Evolutionary conservation across 2,113 vertebrate species (phyloP).

Genomic region (Hyperopisus bebe): DNA sequence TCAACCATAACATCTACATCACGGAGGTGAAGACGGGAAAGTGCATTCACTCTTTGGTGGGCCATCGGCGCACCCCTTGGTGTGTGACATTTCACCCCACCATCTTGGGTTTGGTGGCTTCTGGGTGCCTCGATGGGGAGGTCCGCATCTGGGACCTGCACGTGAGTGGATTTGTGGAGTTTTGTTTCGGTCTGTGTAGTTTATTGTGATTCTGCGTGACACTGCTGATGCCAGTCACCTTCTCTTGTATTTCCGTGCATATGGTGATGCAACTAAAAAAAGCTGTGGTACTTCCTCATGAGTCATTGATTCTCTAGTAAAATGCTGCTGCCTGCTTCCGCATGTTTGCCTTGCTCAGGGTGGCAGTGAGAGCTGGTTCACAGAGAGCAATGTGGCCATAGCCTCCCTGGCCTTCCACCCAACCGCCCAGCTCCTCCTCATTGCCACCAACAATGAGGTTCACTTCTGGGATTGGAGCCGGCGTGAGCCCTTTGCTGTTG

Average conservation of each 20-base stretch:
- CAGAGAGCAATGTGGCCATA: constrained; percentile 96
- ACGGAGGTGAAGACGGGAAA: constrained; percentile 98
- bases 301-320: background rate
- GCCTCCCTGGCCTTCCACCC: constrained; percentile 95
- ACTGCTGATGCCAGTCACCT: background rate
- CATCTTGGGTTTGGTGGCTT: constrained; percentile 93
- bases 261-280: background rate
- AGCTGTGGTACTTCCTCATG: background rate
- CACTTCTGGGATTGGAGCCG: constrained; percentile 99
- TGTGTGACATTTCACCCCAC: constrained; percentile 98
- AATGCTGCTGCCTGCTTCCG: background rate
- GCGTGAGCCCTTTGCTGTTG: constrained; percentile 91
- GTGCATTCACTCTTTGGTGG: constrained; percentile 93
- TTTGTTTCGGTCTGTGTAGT: background rate
- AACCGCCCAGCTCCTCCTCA: constrained; percentile 92
- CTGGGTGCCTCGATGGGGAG: constrained; percentile 95
- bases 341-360: constrained; percentile 59
- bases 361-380: constrained; percentile 98
- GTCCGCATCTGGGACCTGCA: constrained; percentile 99
- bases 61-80: constrained; percentile 95
- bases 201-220: background rate
- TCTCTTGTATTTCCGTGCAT: background rate
- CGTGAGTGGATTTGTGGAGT: constrained; percentile 62
- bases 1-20: constrained; percentile 99
- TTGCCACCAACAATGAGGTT: constrained; percentile 95